Conservation (phyloP, 1,140 invertebrate genomes). For the Sinella curviseta region DNA sequence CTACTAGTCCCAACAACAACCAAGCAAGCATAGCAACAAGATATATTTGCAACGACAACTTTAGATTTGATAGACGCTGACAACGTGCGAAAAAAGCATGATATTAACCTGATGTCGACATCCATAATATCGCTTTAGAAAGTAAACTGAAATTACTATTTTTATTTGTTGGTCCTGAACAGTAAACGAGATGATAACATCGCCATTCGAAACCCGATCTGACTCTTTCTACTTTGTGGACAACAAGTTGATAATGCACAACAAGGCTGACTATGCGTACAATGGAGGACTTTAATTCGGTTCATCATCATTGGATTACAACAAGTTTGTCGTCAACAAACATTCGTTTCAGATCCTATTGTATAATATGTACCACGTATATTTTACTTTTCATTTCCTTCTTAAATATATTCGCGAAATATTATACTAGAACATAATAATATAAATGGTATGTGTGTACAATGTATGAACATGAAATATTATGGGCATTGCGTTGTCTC, state of each 20-base stretch:
- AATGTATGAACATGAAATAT: too few relatives aligned
- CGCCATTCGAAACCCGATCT: conserved; percentile 94
- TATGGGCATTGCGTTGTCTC: too few relatives aligned
- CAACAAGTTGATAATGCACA: conserved; percentile 96
- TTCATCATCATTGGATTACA: background rate
- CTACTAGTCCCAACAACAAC: too few relatives aligned
- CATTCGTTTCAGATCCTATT: background rate
- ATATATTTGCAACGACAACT: too few relatives aligned
- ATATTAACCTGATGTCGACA: background rate
- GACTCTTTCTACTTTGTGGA: conserved; percentile 99
- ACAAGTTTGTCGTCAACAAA: background rate
- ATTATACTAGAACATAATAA: too few relatives aligned
- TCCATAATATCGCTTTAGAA: too few relatives aligned
- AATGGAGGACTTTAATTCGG: conserved; percentile 63
- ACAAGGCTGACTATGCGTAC: conserved; percentile 97
- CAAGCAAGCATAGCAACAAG: too few relatives aligned
- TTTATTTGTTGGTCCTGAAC: conserved; percentile 51
- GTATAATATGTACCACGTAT: too few relatives aligned
- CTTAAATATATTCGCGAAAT: too few relatives aligned
- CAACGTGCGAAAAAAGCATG: background rate
- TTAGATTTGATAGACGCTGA: too few relatives aligned
- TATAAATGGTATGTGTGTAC: too few relatives aligned
- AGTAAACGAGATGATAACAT: conserved; percentile 95
- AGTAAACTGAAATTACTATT: conserved; percentile 41
- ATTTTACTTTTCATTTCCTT: too few relatives aligned